These are phyloP conservation scores for Xenopus petersii DNA, from an alignment of 2,797 vertebrate species.

Conservation along the genomic window DNA sequence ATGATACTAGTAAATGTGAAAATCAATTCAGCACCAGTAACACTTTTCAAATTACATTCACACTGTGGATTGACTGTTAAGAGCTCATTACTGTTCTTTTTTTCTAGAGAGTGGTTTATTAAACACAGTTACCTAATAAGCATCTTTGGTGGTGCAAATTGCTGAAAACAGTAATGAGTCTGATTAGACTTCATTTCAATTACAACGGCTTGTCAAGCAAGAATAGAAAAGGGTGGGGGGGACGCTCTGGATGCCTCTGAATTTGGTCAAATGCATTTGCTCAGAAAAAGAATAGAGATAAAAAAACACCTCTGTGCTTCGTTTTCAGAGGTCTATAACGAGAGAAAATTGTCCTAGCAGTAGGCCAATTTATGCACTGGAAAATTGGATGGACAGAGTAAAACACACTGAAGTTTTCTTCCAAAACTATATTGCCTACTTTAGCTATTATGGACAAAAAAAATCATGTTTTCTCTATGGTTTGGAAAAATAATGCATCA, in stretches of 20 bases:
- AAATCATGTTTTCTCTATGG: background rate
- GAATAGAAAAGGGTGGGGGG: constrained; percentile 25
- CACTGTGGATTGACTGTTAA: constrained; percentile 95
- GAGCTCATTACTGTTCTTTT: constrained; percentile 97
- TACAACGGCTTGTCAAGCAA: constrained; percentile 81
- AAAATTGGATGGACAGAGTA: constrained; percentile 85
- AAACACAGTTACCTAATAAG: constrained; percentile 99
- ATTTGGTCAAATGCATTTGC: constrained; percentile 76
- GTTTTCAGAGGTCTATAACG: constrained; percentile 89
- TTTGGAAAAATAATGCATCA: background rate
- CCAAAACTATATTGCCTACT: constrained; percentile 75
- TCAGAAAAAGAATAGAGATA: constrained; percentile 58
- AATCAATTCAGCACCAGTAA: constrained; percentile 84
- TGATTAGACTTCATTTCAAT: constrained; percentile 99
- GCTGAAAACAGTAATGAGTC: constrained; percentile 99
- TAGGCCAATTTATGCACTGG: constrained; percentile 87
- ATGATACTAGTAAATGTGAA: constrained; percentile 94
- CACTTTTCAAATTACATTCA: constrained; percentile 93
- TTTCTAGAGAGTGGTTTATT: constrained; percentile 98
- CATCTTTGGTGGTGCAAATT: constrained; percentile 98
- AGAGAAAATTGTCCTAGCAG: constrained; percentile 90
- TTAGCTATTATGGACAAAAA: constrained; percentile 54
- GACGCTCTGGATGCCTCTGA: constrained; percentile 61
- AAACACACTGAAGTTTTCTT: constrained; percentile 85
- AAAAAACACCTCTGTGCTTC: constrained; percentile 82